These are phyloP conservation scores for Melanotaenia maccullochi DNA, from an alignment of 2,797 vertebrate genomes.

Conservation along the genomic window DNA sequence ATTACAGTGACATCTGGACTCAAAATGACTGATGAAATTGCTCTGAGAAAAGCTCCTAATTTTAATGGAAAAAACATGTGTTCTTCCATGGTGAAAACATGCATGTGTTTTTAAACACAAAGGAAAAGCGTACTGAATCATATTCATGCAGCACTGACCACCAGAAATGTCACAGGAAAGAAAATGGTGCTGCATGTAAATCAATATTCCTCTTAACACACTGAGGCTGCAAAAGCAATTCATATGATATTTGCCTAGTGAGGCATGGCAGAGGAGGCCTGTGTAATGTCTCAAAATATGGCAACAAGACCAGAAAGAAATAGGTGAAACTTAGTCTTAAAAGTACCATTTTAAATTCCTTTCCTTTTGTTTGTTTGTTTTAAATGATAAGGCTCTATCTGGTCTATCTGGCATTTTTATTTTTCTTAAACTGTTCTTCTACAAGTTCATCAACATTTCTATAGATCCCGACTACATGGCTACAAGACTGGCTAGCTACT, in stretches of 20 bases:
- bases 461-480: too few species aligned
- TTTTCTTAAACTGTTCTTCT: too few species aligned
- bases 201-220: constrained; percentile 59
- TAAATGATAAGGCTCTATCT: background rate
- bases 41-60: constrained; percentile 14
- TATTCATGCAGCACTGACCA: constrained; percentile 41
- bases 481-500: too few species aligned
- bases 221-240: constrained; percentile 55
- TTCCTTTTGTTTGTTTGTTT: background rate
- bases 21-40: constrained; percentile 22
- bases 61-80: constrained; percentile 24
- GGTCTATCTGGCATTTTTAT: too few species aligned
- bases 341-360: constrained; percentile 10
- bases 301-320: constrained; percentile 23
- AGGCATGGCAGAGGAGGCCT: constrained; percentile 24
- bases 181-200: constrained; percentile 64
- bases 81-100: constrained; percentile 7
- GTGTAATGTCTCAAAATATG: constrained; percentile 35
- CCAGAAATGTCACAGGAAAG: constrained; percentile 38
- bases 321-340: constrained; percentile 1
- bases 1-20: constrained; percentile 33
- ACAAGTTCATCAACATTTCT: too few species aligned
- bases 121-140: constrained; percentile 31
- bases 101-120: constrained; percentile 29
- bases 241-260: constrained; percentile 56